Evolutionary conservation across 2,113 vertebrate species (phyloP), one percentile per base, ranked within the genome.

Genomic region (Spheniscus mendiculus): DNA sequence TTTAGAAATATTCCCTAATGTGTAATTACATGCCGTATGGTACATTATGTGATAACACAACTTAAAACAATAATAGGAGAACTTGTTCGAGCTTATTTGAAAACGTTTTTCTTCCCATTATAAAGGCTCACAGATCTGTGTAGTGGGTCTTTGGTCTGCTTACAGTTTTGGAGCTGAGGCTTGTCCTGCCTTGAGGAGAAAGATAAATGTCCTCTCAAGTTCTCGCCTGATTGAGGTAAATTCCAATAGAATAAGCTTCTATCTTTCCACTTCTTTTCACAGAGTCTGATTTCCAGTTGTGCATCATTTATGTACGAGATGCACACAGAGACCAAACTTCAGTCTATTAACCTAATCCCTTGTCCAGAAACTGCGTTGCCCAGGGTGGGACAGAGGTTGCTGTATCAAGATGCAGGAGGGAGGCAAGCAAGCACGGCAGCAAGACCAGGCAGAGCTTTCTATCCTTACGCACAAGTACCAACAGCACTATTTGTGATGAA

Each of bases 1-100:
- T 96, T 94, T 25, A 95, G 66, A 93, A 94, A 91, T 72, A 91
- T 14, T 67, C 71, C 63, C 69, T 81, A 73, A 82, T 32, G 50
- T 83, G 86, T 65, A 95, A 91, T 72, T 91, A 76, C 56, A 50
- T 15, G 58, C 65, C 5, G 10, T 84, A 95, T 58, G 69, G 55
- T 32, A 87, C 53, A 19, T 36, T 79, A 62, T 20, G 6, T 38
- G 89, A 83, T 66, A 90, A 91, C 21, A 72, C 61, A 90, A 84
- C 34, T 69, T 91, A 32, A 82, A 85, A 84, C 0, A 5, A 14
- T 61, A 89, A 94, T 42, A 77, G 44, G 15, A 94, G 73, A 86
- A 77, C 70, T 69, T 91, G 61, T 85, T 91, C 49, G 93, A 93
- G 58, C 27, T 80, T 85, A 69, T 38, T 9, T 82, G 59, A 69